These are phyloP conservation scores for Paracyclopina nana DNA, from an alignment of 1,140 invertebrate genomes.

Conservation along the genomic window DNA sequence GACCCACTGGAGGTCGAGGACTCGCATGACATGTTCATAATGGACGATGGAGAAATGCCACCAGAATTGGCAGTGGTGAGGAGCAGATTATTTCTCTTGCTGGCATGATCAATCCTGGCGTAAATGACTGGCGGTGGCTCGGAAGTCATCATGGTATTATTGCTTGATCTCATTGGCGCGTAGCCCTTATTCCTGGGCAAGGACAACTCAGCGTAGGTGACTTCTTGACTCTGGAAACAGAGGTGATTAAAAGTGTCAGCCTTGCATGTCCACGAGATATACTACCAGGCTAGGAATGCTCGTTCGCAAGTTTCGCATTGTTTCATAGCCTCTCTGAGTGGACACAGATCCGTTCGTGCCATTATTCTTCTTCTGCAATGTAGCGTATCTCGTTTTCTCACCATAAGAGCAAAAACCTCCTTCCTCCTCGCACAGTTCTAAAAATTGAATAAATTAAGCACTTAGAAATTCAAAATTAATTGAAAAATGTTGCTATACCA, in stretches of 20 bases:
- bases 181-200: slow-evolving; percentile 7
- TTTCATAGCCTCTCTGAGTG: not conserved
- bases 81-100: not conserved
- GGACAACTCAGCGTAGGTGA: slow-evolving; percentile 10
- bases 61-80: not conserved
- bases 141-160: not conserved
- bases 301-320: not conserved
- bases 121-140: not conserved
- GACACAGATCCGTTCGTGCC: not conserved
- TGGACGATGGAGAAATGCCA: not conserved
- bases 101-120: not conserved
- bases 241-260: not conserved
- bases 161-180: not conserved
- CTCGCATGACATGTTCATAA: not conserved
- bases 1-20: slow-evolving; percentile 5
- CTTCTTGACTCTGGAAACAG: slow-evolving; percentile 12
- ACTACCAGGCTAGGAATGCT: slow-evolving; percentile 8
- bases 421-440: slow-evolving; percentile 5
- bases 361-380: slow-evolving; percentile 1
- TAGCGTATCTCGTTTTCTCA: slow-evolving; percentile 10
- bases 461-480: too few relatives aligned
- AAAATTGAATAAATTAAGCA: too few relatives aligned
- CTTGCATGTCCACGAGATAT: not conserved
- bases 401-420: slow-evolving; percentile 6
- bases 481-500: too few relatives aligned